Evolutionary conservation across 2,888 invertebrate species (phyloP).

Genomic region (Conus canariensis): DNA sequence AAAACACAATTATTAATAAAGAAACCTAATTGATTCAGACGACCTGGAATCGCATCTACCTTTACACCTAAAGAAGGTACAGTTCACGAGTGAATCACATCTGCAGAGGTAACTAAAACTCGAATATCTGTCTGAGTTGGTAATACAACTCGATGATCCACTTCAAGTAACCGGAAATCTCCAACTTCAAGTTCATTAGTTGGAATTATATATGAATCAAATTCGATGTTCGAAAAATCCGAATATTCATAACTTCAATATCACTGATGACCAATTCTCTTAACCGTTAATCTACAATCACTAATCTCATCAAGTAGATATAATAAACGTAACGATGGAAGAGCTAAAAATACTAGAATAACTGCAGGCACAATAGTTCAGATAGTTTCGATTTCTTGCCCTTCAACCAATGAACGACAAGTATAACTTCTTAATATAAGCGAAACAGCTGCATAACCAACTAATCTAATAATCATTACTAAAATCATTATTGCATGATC

Average conservation of each 20-base stretch:
- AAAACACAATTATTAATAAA: constrained; percentile 58
- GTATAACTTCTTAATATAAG: constrained; percentile 29
- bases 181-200: constrained; percentile 63
- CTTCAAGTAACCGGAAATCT: constrained; percentile 73
- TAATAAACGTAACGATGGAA: constrained; percentile 36
- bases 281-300: constrained; percentile 55
- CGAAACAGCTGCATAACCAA: constrained; percentile 32
- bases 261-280: constrained; percentile 74
- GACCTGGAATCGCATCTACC: constrained; percentile 79
- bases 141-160: constrained; percentile 74
- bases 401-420: constrained; percentile 37
- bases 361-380: constrained; percentile 41
- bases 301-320: constrained; percentile 36
- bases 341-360: constrained; percentile 36
- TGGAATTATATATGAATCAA: constrained; percentile 76
- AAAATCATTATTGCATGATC: too few relatives aligned
- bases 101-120: constrained; percentile 74
- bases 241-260: constrained; percentile 77
- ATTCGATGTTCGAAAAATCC: constrained; percentile 71
- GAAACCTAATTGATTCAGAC: constrained; percentile 81
- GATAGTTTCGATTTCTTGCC: constrained; percentile 43
- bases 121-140: constrained; percentile 71
- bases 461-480: constrained; percentile 33
- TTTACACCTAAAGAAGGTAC: constrained; percentile 77
- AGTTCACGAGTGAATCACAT: constrained; percentile 79